Evolutionary conservation across 1,140 invertebrate genomes (phyloP).

Genomic region (Drosophila paulistorum): DNA sequence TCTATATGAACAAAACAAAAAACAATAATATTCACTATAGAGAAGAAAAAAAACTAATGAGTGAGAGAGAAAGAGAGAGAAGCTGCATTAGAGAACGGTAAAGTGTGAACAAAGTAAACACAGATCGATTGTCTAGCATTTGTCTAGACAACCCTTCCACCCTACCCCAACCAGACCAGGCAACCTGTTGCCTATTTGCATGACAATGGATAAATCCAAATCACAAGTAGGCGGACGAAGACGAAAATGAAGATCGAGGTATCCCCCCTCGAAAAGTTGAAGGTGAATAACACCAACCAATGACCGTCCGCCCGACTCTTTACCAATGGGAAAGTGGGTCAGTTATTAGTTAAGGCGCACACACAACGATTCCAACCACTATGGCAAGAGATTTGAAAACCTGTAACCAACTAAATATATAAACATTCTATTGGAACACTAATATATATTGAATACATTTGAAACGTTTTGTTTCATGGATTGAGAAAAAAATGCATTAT

Average conservation of each 20-base stretch:
- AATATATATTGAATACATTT: neutral
- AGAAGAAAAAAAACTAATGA: neutral
- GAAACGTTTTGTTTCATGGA: neutral
- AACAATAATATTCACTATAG: neutral
- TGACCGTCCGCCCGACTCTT: neutral
- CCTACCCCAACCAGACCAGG: neutral
- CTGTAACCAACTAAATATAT: no score
- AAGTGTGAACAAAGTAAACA: neutral
- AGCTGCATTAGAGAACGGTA: neutral
- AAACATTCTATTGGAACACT: no score
- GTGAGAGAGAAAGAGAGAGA: neutral
- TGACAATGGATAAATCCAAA: neutral
- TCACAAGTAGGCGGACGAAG: neutral
- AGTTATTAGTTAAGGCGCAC: slow-evolving; percentile 3
- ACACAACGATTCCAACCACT: neutral
- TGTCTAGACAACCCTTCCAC: neutral
- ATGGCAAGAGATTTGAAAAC: neutral
- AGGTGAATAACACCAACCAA: neutral
- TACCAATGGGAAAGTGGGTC: slow-evolving; percentile 1
- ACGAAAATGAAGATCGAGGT: neutral
- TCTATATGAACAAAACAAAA: neutral
- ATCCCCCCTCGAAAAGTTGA: neutral
- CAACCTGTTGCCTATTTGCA: neutral
- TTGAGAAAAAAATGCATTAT: neutral
- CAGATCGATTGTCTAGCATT: neutral